These are phyloP conservation scores for Meiosimyza decipiens DNA, from an alignment of 2,888 invertebrate genomes.

Conservation along the genomic window DNA sequence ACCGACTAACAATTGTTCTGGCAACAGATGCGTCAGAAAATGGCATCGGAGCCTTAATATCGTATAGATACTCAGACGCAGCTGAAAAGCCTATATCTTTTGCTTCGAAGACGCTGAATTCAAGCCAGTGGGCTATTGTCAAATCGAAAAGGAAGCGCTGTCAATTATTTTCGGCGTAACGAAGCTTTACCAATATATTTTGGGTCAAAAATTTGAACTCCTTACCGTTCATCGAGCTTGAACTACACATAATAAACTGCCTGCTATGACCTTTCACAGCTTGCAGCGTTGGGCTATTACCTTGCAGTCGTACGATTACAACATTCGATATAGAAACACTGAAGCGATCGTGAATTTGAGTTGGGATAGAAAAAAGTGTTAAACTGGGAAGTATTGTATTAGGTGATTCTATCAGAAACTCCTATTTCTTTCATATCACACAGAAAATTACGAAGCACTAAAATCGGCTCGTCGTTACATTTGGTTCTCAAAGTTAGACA, in stretches of 20 bases:
- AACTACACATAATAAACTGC: slow-evolving; percentile 36
- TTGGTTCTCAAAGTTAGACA: too few species aligned
- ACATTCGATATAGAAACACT: slow-evolving; percentile 13
- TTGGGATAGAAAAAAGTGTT: not conserved
- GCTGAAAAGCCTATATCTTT: not conserved
- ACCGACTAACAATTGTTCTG: too few species aligned
- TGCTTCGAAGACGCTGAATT: slow-evolving; percentile 41
- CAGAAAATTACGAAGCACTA: too few species aligned
- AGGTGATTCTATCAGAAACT: too few species aligned
- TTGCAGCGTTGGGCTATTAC: slow-evolving; percentile 40
- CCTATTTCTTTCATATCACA: too few species aligned
- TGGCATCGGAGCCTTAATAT: too few species aligned
- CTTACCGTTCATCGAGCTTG: slow-evolving; percentile 40
- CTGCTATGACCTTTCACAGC: slow-evolving; percentile 38
- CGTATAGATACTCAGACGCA: too few species aligned
- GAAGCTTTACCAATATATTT: slow-evolving; percentile 39
- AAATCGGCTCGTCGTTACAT: too few species aligned
- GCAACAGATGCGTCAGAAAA: too few species aligned
- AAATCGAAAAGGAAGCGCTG: too few species aligned
- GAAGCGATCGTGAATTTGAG: slow-evolving; percentile 34
- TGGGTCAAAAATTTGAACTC: slow-evolving; percentile 38
- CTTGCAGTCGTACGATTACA: slow-evolving; percentile 33
- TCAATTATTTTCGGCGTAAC: slow-evolving; percentile 36
- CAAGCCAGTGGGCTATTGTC: slow-evolving; percentile 14
- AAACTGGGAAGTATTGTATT: not conserved